phyloP scores from a whole-genome alignment of 2,113 vertebrate species.

The Tychaedon coryphoeus region DNA sequence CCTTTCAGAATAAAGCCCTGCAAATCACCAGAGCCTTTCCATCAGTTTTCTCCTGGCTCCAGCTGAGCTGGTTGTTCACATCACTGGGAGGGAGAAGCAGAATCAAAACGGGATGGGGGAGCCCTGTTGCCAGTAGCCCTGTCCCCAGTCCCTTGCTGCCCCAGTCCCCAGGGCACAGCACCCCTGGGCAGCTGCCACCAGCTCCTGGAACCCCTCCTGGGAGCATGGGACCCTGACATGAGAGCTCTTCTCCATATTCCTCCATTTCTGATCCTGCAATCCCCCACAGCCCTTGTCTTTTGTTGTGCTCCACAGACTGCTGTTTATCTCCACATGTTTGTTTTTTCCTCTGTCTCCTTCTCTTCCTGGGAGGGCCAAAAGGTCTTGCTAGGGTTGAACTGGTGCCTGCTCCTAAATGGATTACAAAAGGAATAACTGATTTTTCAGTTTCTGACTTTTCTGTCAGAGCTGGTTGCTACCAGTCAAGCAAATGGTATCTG shows the following conservation, averaged over 20 bases:
- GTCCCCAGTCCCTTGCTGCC: neutral
- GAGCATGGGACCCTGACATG: accelerated
- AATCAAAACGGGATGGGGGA: neutral
- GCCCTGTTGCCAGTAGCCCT: neutral
- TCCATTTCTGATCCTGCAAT: neutral
- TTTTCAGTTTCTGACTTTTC: neutral
- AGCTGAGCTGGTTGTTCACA: neutral
- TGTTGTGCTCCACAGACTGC: neutral
- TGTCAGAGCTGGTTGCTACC: neutral
- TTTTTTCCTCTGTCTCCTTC: neutral
- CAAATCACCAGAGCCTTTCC: neutral
- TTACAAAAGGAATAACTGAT: neutral
- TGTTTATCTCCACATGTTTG: neutral
- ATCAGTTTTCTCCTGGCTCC: neutral
- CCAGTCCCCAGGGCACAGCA: neutral
- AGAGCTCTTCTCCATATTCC: neutral
- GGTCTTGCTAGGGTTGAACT: neutral
- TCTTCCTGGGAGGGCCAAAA: slow-evolving; percentile 21
- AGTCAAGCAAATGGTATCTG: neutral
- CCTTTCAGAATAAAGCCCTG: neutral
- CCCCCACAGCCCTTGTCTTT: neutral
- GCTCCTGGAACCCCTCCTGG: neutral
- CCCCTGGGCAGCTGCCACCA: accelerated
- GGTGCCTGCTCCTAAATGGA: neutral
- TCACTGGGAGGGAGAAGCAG: neutral